A percentile compares a stretch with the other conserved stretches of the same genome.
Evolutionary conservation across 2,797 vertebrate genomes (phyloP).

Genomic region (Simalia tracyae): DNA sequence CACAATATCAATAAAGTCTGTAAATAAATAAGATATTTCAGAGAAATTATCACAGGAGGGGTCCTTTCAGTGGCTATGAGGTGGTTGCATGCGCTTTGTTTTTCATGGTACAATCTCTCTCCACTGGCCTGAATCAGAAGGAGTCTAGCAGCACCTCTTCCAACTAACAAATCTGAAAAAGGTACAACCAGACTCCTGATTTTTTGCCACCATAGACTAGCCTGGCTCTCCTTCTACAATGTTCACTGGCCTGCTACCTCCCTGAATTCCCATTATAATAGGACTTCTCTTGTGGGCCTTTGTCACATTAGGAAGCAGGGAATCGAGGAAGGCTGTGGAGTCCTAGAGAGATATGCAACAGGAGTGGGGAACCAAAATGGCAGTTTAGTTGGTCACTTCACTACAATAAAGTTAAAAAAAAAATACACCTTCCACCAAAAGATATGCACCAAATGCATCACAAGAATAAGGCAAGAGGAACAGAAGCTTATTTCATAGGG

Average conservation of each 20-base stretch:
- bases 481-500: not conserved
- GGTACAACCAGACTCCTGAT: not conserved
- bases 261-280: not conserved
- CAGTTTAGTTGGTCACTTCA: not conserved
- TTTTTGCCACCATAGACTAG: not conserved
- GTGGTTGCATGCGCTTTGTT: not conserved
- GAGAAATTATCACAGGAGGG: not conserved
- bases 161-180: not conserved
- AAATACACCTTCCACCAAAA: not conserved
- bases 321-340: not conserved
- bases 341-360: not conserved
- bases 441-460: not conserved
- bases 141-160: not conserved
- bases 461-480: not conserved
- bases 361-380: not conserved
- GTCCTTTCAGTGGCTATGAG: not conserved
- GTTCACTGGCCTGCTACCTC: not conserved
- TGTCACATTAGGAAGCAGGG: not conserved
- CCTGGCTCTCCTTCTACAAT: not conserved
- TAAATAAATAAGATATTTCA: not conserved
- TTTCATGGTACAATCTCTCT: not conserved
- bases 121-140: not conserved
- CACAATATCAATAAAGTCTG: not conserved
- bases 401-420: not conserved
- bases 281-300: not conserved